These are phyloP conservation scores for Lycocerus yunnanus DNA, from an alignment of 2,888 invertebrate species.

Conservation along the genomic window DNA sequence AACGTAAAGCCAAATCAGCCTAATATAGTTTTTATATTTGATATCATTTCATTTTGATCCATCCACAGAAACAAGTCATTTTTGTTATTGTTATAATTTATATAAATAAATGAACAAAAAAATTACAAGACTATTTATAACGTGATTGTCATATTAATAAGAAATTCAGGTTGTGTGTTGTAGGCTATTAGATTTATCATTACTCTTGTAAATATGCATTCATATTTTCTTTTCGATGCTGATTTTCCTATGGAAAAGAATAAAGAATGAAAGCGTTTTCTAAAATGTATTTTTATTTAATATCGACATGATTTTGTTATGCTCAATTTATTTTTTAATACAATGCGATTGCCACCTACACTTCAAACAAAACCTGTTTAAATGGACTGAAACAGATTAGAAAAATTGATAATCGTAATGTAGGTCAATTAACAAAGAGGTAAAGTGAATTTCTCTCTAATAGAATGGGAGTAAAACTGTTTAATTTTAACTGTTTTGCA, in stretches of 20 bases:
- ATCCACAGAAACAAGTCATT: conserved; percentile 1
- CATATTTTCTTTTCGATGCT: neutral
- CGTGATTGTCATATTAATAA: conserved; percentile 1
- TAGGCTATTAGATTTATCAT: neutral
- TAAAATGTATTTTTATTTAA: neutral
- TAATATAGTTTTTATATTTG: conserved; percentile 33
- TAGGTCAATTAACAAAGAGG: neutral
- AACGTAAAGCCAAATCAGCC: conserved; percentile 70
- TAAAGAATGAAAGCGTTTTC: neutral
- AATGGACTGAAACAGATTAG: neutral
- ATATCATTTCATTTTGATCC: neutral
- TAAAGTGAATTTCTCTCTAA: neutral
- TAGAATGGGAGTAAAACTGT: neutral
- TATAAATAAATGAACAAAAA: neutral
- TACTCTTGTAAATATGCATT: neutral
- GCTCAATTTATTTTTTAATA: neutral
- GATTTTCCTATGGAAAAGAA: conserved; percentile 2
- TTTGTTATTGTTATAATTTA: conserved; percentile 3
- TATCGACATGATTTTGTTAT: neutral
- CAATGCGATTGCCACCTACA: neutral
- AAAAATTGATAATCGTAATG: neutral
- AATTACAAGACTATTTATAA: neutral
- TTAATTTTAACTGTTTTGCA: too few relatives aligned
- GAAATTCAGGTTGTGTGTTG: neutral
- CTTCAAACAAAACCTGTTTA: neutral